These are phyloP conservation scores for Tor tambroides DNA, from an alignment of 2,113 vertebrate species.

Conservation along the genomic window DNA sequence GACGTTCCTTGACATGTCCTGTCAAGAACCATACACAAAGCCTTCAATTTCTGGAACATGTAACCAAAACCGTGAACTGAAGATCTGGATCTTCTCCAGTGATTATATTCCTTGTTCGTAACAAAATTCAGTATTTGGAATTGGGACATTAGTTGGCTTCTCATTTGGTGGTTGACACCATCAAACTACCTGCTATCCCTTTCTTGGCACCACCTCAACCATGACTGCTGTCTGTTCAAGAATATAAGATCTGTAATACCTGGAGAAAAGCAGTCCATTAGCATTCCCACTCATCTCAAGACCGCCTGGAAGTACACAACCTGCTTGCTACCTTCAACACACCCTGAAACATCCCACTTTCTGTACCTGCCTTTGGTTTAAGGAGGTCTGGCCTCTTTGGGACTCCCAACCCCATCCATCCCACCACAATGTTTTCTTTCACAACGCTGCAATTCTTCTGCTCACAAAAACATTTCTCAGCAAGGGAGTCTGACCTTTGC, in stretches of 20 bases:
- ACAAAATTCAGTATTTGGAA: neutral
- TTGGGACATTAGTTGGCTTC: neutral
- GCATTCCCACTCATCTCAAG: neutral
- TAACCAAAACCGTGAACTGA: neutral
- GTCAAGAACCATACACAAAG: neutral
- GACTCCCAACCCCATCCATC: slow-evolving; percentile 41
- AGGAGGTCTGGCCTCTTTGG: slow-evolving; percentile 20
- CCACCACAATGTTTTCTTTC: slow-evolving; percentile 54
- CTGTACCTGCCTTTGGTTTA: slow-evolving; percentile 17
- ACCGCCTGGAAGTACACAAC: neutral
- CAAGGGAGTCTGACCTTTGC: slow-evolving; percentile 66
- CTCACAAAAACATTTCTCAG: slow-evolving; percentile 61
- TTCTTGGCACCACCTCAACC: neutral
- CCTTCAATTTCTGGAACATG: neutral
- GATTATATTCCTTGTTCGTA: neutral
- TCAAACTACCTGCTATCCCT: neutral
- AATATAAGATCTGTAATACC: neutral
- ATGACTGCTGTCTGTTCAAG: neutral
- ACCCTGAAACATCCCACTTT: neutral
- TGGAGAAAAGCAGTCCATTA: neutral
- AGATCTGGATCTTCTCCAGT: neutral
- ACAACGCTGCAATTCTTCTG: slow-evolving; percentile 67
- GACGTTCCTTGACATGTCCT: neutral
- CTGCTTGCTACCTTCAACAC: neutral
- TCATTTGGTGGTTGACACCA: neutral